Percentiles rank a stretch among this genome's conserved stretches.
These are phyloP conservation scores for Heterohyrax brucei DNA, from an alignment of 2,797 vertebrate genomes.

Conservation along the genomic window DNA sequence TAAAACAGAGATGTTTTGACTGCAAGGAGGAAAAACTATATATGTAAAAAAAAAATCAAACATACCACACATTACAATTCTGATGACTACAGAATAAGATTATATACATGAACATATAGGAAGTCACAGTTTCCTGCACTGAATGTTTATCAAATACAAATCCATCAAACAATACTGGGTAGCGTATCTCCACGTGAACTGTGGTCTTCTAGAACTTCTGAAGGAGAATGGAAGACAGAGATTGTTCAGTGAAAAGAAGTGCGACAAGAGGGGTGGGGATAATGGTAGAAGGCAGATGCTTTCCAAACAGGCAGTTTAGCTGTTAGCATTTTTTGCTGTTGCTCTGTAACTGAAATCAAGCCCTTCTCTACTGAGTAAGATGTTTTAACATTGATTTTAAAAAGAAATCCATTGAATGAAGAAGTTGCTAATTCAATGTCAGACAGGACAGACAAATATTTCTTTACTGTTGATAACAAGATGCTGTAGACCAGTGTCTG, in stretches of 20 bases:
- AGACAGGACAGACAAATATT: slow-evolving; percentile 72
- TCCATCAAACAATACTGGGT: slow-evolving; percentile 89
- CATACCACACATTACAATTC: slow-evolving; percentile 85
- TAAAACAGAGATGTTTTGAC: slow-evolving; percentile 81
- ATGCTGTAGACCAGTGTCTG: neutral
- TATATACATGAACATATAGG: slow-evolving; percentile 87
- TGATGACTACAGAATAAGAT: slow-evolving; percentile 86
- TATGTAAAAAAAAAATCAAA: slow-evolving; percentile 87
- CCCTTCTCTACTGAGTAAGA: slow-evolving; percentile 60
- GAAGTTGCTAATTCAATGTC: slow-evolving; percentile 66
- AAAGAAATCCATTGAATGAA: neutral
- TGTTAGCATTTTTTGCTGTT: slow-evolving; percentile 23
- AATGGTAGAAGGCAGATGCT: slow-evolving; percentile 7
- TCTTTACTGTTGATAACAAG: neutral
- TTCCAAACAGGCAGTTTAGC: slow-evolving; percentile 76
- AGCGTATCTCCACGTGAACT: slow-evolving; percentile 79
- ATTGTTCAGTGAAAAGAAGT: slow-evolving; percentile 89
- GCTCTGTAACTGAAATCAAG: slow-evolving; percentile 66
- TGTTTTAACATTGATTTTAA: slow-evolving; percentile 40
- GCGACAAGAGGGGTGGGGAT: slow-evolving; percentile 65
- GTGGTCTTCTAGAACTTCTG: slow-evolving; percentile 84
- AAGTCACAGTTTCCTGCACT: slow-evolving; percentile 91
- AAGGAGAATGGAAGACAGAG: slow-evolving; percentile 90
- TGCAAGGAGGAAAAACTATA: slow-evolving; percentile 87
- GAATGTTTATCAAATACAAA: slow-evolving; percentile 89